phyloP scores from a whole-genome alignment of 2,113 vertebrate species.

The Thinocorus orbignyianus region DNA sequence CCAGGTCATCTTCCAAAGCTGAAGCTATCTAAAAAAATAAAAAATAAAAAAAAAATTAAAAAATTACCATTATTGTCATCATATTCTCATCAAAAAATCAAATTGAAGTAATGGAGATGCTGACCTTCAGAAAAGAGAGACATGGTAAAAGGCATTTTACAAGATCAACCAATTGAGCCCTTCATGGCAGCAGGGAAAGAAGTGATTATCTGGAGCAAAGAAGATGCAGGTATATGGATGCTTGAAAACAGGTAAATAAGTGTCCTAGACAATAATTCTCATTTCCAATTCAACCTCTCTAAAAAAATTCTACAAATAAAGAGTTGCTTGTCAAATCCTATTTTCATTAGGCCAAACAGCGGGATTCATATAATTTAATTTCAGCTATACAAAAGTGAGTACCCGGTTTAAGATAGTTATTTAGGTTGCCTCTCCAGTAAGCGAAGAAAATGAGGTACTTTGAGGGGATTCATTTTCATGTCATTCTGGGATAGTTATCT shows the following conservation, averaged over 20 bases:
- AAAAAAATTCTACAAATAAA: neutral
- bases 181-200: neutral
- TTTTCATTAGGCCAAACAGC: neutral
- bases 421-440: neutral
- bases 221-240: neutral
- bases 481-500: neutral
- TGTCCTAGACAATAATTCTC: neutral
- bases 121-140: neutral
- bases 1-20: neutral
- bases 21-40: too few species aligned
- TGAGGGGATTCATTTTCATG: neutral
- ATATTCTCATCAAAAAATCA: neutral
- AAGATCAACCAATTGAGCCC: neutral
- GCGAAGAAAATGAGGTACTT: neutral
- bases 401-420: neutral
- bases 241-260: neutral
- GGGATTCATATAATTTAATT: neutral
- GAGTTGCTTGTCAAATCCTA: neutral
- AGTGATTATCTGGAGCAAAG: neutral
- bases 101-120: neutral
- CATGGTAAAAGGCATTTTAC: neutral
- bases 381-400: neutral
- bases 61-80: neutral
- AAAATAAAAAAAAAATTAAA: too few species aligned
- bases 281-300: neutral